Evolutionary conservation across 1,140 invertebrate species (phyloP), one percentile per base, ranked within the genome.

Genomic region (Achatina immaculata): DNA sequence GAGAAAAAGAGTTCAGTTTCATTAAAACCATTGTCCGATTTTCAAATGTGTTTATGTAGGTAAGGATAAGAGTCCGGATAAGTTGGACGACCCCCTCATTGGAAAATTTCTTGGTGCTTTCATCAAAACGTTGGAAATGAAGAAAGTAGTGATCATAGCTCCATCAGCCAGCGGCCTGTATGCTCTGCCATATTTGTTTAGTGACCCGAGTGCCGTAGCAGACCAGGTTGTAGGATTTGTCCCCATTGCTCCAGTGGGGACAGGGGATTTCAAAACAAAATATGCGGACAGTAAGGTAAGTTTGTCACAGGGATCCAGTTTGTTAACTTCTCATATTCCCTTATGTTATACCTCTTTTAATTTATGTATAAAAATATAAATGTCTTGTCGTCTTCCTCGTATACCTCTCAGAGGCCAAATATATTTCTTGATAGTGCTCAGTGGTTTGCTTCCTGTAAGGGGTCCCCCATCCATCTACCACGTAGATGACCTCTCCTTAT

Each of bases 91-190:
- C 43, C 62, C 69, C 4, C 82, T 62, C 42, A 72, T 58, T 74
- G 85, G 51, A 11, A 69, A 85, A 24, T 92, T 92, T 78, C 73
- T 92, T 42, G 83, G 81, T 7, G 78, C 86, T 9, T 38, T 92
- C 31, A 82, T 92, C 16, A 65, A 78, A 34, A 68, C 66, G 11
- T 55, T 89, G 19, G 80, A 83, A 11, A 68, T 91, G 68, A 80
- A 48, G 31, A 72, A 81, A 36, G 89, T 91, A 21, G 87, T 93
- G 1, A 83, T 93, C 36, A 84, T 93, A 19, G 90, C 89, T 58
- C 92, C 92, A 7, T 92, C 92, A 6, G 92, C 92, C 91, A 92
- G 91, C 88, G 92, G 92, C 16, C 51, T 51, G 16, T 93, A 89
- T 83, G 85, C 91, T 11, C 83, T 93, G 11, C 90, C 91, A 0